Percentiles rank a stretch among this genome's conserved stretches.
These are phyloP conservation scores for Candoia aspera DNA, from an alignment of 2,113 vertebrate genomes.

Conservation along the genomic window DNA sequence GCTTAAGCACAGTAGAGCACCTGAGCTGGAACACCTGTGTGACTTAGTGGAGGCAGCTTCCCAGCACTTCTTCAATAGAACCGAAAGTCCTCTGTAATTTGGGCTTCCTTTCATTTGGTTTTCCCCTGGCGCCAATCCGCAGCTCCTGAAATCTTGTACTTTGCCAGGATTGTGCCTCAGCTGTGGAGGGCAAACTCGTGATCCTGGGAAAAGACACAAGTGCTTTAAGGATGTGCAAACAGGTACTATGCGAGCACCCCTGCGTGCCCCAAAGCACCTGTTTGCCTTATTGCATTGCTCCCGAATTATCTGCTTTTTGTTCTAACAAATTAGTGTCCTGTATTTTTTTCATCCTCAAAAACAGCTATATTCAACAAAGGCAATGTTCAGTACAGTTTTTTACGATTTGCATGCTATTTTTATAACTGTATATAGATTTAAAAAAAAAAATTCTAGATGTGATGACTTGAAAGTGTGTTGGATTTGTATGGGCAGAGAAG, in stretches of 20 bases:
- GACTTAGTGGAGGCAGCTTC: not conserved
- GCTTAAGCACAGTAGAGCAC: not conserved
- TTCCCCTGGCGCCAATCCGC: not conserved
- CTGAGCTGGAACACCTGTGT: not conserved
- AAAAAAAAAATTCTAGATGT: not conserved
- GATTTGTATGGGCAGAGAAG: not conserved
- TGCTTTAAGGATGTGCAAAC: not conserved
- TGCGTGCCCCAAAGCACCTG: not conserved
- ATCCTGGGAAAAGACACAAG: not conserved
- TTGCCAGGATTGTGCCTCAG: not conserved
- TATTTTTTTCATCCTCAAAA: not conserved
- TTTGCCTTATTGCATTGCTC: not conserved
- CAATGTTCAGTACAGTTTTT: not conserved
- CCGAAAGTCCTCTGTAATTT: not conserved
- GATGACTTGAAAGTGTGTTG: not conserved
- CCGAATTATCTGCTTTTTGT: not conserved
- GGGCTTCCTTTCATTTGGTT: not conserved
- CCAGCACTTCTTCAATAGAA: not conserved
- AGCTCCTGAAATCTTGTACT: not conserved
- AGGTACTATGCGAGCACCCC: not conserved
- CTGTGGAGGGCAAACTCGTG: not conserved
- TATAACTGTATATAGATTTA: not conserved
- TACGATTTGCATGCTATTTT: not conserved
- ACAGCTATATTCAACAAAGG: not conserved
- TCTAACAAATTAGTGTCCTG: not conserved